These are phyloP conservation scores for Ennomos erosarius DNA, from an alignment of 2,888 invertebrate genomes.

Conservation along the genomic window DNA sequence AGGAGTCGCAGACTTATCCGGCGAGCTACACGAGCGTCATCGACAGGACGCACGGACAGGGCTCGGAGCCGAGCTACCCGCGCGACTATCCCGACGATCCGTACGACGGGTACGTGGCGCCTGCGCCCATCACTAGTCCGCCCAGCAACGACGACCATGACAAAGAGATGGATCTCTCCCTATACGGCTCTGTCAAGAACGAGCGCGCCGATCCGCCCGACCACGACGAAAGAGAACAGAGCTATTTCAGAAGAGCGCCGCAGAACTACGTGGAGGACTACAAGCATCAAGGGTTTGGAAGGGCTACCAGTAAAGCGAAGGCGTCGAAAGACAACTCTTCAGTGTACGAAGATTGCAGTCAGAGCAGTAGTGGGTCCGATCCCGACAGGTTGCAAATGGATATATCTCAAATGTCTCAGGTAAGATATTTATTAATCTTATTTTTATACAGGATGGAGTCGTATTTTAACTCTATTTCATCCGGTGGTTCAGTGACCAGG, in stretches of 20 bases:
- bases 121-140: conserved; percentile 67
- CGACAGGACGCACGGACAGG: conserved; percentile 60
- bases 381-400: conserved; percentile 91
- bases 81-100: conserved; percentile 73
- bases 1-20: conserved; percentile 71
- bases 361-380: conserved; percentile 90
- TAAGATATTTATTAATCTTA: conserved; percentile 34
- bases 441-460: too few species aligned
- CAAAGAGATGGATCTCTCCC: conserved; percentile 81
- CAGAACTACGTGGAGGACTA: conserved; percentile 71
- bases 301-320: conserved; percentile 60
- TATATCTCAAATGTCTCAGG: conserved; percentile 84
- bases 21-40: conserved; percentile 68
- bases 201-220: conserved; percentile 66
- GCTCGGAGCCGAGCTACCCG: conserved; percentile 53
- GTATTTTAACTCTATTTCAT: too few species aligned
- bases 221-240: conserved; percentile 52
- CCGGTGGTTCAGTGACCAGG: too few species aligned
- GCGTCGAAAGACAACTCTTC: conserved; percentile 76
- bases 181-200: conserved; percentile 72
- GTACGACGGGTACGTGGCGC: conserved; percentile 64
- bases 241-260: conserved; percentile 59
- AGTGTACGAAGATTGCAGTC: conserved; percentile 85
- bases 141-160: conserved; percentile 72
- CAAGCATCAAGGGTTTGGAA: conserved; percentile 69